Evolutionary conservation across 2,888 invertebrate species (phyloP).

Genomic region (Desoria tigrina): DNA sequence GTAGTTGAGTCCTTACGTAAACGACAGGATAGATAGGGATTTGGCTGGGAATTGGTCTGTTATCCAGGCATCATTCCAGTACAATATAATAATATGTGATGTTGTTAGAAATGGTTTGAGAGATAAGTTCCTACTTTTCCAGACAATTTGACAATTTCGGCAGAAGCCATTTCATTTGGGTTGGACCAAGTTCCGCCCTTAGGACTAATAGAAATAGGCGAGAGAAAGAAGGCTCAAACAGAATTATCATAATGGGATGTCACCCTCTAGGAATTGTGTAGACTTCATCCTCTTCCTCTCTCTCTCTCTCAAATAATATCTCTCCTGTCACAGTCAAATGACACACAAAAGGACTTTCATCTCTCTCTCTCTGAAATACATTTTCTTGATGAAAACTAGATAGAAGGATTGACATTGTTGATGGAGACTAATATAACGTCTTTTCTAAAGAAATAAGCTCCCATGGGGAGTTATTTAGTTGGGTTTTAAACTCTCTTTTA

Average conservation of each 20-base stretch:
- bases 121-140: background rate
- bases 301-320: constrained; percentile 18
- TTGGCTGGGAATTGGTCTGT: too few species aligned
- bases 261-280: constrained; percentile 14
- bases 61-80: too few species aligned
- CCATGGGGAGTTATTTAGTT: too few species aligned
- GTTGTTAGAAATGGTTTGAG: too few species aligned
- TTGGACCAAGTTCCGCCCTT: constrained; percentile 10
- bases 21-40: too few species aligned
- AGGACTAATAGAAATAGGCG: constrained; percentile 2
- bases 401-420: too few species aligned
- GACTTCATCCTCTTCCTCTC: constrained; percentile 22
- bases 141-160: background rate
- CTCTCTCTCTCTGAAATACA: background rate
- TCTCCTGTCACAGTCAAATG: constrained; percentile 2
- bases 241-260: constrained; percentile 27
- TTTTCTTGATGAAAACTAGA: too few species aligned
- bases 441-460: too few species aligned
- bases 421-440: too few species aligned
- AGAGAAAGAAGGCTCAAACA: constrained; percentile 11
- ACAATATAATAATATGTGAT: too few species aligned
- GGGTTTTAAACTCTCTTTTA: too few species aligned
- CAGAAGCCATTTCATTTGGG: background rate
- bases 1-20: too few species aligned
- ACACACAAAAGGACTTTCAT: background rate